phyloP scores from a whole-genome alignment of 2,797 vertebrate species.

The Karalla daura region DNA sequence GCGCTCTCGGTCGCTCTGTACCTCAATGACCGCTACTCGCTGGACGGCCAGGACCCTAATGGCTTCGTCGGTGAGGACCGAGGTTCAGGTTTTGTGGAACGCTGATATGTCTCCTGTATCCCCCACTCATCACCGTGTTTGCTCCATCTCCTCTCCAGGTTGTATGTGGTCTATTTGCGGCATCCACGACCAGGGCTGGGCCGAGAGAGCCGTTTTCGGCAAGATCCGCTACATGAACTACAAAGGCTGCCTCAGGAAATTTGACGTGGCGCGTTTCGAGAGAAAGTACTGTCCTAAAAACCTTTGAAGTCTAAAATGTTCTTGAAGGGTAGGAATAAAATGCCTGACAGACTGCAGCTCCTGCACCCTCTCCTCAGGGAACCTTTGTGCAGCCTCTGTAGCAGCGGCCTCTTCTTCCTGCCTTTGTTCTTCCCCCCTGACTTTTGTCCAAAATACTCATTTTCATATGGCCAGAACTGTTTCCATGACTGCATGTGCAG shows the following conservation, averaged over 20 bases:
- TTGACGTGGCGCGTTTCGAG: slow-evolving; percentile 87
- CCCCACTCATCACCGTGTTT: not conserved
- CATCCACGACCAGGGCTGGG: slow-evolving; percentile 92
- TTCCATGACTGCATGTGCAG: slow-evolving; percentile 10
- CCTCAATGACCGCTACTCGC: slow-evolving; percentile 89
- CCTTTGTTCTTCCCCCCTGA: not conserved
- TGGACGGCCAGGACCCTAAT: slow-evolving; percentile 91
- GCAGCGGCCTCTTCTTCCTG: not conserved
- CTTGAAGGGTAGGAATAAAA: slow-evolving; percentile 4
- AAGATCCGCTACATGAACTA: slow-evolving; percentile 97
- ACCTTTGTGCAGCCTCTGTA: not conserved
- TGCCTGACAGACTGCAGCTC: not conserved
- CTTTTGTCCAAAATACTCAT: not conserved
- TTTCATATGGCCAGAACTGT: not conserved
- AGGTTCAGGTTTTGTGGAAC: not conserved
- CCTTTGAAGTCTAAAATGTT: not conserved
- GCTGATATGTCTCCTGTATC: not conserved
- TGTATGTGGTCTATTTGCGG: slow-evolving; percentile 95
- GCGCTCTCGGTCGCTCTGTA: slow-evolving; percentile 88
- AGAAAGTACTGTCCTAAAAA: slow-evolving; percentile 76
- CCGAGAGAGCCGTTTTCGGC: slow-evolving; percentile 86
- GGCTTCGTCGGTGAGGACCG: slow-evolving; percentile 88
- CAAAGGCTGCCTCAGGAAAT: slow-evolving; percentile 91
- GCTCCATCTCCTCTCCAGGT: slow-evolving; percentile 77
- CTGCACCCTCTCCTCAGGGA: slow-evolving; percentile 18